Evolutionary conservation across 2,888 invertebrate species (phyloP).

Genomic region (Thymelicus sylvestris): DNA sequence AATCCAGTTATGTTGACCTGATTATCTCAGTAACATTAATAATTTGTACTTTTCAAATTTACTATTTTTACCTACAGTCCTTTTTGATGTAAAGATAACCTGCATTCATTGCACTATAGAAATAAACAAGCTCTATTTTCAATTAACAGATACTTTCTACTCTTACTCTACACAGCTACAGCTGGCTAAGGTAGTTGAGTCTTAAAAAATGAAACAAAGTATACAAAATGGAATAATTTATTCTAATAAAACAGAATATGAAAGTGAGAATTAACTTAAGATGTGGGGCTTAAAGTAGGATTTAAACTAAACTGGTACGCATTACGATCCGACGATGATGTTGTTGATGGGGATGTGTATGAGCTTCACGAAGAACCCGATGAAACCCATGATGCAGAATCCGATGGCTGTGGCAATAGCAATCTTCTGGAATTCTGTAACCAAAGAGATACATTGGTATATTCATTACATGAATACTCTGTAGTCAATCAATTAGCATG

Average conservation of each 20-base stretch:
- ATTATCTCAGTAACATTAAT: too few species aligned
- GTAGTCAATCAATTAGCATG: too few species aligned
- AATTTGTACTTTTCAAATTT: too few species aligned
- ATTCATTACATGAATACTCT: too few species aligned
- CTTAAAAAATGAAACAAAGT: constrained; percentile 43
- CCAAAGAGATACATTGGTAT: constrained; percentile 22
- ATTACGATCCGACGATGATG: constrained; percentile 94
- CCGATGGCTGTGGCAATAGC: constrained; percentile 99
- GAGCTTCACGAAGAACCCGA: constrained; percentile 99
- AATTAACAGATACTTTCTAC: too few species aligned
- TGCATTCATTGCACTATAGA: too few species aligned
- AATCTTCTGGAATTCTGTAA: constrained; percentile 99
- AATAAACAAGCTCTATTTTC: too few species aligned
- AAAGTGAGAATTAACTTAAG: constrained; percentile 66
- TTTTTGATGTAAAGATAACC: too few species aligned
- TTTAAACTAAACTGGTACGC: constrained; percentile 55
- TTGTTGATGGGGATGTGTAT: constrained; percentile 99
- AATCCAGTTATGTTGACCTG: too few species aligned
- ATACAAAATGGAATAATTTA: constrained; percentile 72
- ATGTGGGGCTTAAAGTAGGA: constrained; percentile 65
- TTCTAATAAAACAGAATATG: constrained; percentile 62
- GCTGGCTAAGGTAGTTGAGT: background rate
- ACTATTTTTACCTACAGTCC: too few species aligned
- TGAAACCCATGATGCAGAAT: constrained; percentile 99
- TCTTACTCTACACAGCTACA: background rate